Base-by-base conservation (phyloP, 2,797 vertebrate genomes). In the Artibeus jamaicensis region DNA sequence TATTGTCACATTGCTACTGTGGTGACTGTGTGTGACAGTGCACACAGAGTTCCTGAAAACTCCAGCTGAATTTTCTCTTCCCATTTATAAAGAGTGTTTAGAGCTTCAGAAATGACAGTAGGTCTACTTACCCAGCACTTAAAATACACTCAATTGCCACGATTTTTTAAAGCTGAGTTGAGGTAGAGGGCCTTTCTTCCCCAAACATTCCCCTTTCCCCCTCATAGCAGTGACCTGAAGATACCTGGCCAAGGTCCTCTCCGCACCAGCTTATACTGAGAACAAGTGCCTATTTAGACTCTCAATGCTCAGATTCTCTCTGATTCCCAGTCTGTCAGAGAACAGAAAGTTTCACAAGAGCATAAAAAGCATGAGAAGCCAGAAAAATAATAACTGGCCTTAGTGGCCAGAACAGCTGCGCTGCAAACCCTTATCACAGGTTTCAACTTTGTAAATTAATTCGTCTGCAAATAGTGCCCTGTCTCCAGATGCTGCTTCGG, bases 401-500 rank as follows among this genome's bases (percentile, higher is more conserved):
- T 44, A 86, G 94, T 87, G 95, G 68, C 77, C 93, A 42, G 93
- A 95, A 94, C 97, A 97, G 97, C 97, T 97, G 97, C 5, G 34
- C 84, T 84, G 44, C 62, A 46, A 68, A 86, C 34, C 70, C 96
- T 96, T 76, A 96, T 89, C 89, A 82, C 77, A 96, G 97, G 81
- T 96, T 96, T 96, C 82, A 6, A 91, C 91, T 97, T 95, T 94
- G 96, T 90, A 94, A 96, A 96, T 97, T 96, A 98, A 97, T 97
- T 97, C 97, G 65, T 98, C 86, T 96, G 97, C 94, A 97, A 98
- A 98, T 97, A 98, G 96, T 70, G 65, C 89, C 34, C 18, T 16
- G 39, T 86, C 91, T 97, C 96, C 73, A 81, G 93, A 67, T 77
- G 44, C 42, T 93, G 82, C 83, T 86, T 81, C 73, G 3, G 42